phyloP scores from a whole-genome alignment of 2,797 vertebrate genomes.

The Oryzias sinensis region DNA sequence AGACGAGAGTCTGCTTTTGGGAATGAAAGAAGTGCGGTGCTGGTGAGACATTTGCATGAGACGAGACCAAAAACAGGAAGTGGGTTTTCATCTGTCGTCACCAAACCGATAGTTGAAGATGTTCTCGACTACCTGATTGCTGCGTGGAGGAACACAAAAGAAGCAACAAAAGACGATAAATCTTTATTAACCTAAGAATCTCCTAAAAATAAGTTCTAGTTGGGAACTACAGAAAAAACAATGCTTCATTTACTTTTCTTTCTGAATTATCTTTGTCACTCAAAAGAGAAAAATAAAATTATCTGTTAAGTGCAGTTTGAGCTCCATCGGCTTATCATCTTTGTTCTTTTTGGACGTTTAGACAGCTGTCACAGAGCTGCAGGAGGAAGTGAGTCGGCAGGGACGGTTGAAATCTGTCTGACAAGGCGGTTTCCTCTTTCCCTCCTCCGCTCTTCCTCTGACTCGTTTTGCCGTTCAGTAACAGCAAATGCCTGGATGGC shows the following conservation, averaged over 20 bases:
- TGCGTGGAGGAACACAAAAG: constrained; percentile 36
- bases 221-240: too few species aligned
- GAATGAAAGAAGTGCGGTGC: constrained; percentile 55
- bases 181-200: background rate
- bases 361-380: constrained; percentile 28
- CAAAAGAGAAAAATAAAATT: background rate
- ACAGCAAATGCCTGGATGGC: constrained; percentile 12
- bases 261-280: background rate
- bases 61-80: constrained; percentile 80
- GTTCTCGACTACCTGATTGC: constrained; percentile 35
- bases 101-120: constrained; percentile 54
- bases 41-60: constrained; percentile 76
- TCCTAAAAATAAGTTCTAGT: too few species aligned
- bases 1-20: constrained; percentile 28
- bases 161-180: background rate
- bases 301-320: background rate
- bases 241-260: too few species aligned
- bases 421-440: constrained; percentile 62
- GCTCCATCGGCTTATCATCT: constrained; percentile 15
- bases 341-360: constrained; percentile 22
- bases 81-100: constrained; percentile 63
- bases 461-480: constrained; percentile 15
- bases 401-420: constrained; percentile 62
- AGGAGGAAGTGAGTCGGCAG: constrained; percentile 72
- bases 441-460: constrained; percentile 35